Evolutionary conservation across 1,140 invertebrate species (phyloP).

Genomic region (Drosophila obscura): DNA sequence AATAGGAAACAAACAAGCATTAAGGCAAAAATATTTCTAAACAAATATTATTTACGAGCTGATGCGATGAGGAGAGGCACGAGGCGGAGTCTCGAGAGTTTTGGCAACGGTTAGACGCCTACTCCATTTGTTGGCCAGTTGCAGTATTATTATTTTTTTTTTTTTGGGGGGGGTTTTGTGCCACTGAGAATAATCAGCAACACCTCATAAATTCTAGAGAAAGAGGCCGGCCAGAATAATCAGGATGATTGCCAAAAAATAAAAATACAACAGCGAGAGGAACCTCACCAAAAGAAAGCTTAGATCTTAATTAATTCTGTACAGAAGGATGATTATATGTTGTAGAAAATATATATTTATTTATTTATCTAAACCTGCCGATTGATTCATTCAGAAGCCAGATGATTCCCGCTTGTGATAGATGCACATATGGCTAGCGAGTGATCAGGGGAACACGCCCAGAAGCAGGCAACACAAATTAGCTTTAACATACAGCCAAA

Average conservation of each 20-base stretch:
- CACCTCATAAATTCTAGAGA: slow-evolving; percentile 69
- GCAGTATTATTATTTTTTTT: not conserved
- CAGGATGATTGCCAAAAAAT: slow-evolving; percentile 45
- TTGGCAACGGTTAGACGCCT: slow-evolving; percentile 62
- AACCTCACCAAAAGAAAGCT: not conserved
- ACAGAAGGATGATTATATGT: too few relatives aligned
- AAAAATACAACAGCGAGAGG: too few relatives aligned
- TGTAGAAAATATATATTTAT: not conserved
- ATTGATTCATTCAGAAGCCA: too few relatives aligned
- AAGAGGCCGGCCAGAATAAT: slow-evolving; percentile 34
- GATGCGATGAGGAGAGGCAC: slow-evolving; percentile 2
- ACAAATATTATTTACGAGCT: slow-evolving; percentile 74
- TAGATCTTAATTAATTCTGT: not conserved
- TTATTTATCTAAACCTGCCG: not conserved
- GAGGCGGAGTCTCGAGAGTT: slow-evolving; percentile 26
- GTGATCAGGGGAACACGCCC: not conserved
- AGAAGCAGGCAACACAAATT: slow-evolving; percentile 33
- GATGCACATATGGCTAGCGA: too few relatives aligned
- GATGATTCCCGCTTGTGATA: too few relatives aligned
- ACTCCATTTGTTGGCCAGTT: slow-evolving; percentile 42
- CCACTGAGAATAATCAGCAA: slow-evolving; percentile 64
- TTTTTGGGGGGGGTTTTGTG: slow-evolving; percentile 14
- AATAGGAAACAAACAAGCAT: slow-evolving; percentile 74
- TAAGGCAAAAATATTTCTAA: slow-evolving; percentile 70
- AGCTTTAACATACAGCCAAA: slow-evolving; percentile 21